A percentile compares a stretch with the other conserved stretches of the same genome.
phyloP scores from a whole-genome alignment of 1,140 invertebrate genomes.

The Sarcophaga peregrina region DNA sequence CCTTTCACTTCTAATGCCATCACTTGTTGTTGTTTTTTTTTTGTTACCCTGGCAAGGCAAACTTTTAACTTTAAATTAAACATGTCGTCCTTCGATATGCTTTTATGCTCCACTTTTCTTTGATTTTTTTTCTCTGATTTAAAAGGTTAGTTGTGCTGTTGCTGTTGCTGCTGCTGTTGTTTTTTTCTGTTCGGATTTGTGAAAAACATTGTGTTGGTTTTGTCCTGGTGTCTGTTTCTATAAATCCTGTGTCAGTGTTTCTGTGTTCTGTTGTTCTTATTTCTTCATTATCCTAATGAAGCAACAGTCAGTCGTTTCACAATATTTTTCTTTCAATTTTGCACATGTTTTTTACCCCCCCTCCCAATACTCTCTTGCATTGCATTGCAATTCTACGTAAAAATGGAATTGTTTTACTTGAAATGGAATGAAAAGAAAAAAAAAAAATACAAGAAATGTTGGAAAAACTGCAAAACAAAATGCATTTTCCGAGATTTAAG shows the following conservation, averaged over 20 bases:
- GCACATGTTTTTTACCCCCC: too few species aligned
- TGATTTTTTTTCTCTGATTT: not conserved
- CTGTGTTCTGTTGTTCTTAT: not conserved
- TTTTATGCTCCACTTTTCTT: too few species aligned
- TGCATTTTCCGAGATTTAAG: too few species aligned
- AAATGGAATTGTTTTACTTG: not conserved
- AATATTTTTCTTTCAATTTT: too few species aligned
- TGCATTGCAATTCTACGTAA: not conserved
- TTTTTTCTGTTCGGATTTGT: not conserved
- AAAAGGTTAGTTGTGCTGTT: not conserved
- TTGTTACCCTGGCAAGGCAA: too few species aligned
- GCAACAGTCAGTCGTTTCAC: not conserved
- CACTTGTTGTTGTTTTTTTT: not conserved
- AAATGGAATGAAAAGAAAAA: too few species aligned
- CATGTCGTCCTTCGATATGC: not conserved
- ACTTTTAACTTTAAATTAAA: not conserved
- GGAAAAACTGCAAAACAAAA: too few species aligned
- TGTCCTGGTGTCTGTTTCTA: not conserved
- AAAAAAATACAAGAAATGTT: too few species aligned
- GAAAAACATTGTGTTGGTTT: not conserved
- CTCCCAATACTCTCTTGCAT: not conserved
- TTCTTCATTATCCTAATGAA: slow-evolving; percentile 37
- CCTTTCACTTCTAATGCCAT: not conserved
- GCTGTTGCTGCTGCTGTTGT: not conserved
- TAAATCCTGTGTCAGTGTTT: not conserved